phyloP scores from a whole-genome alignment of 1,140 invertebrate genomes.

The Solenopsis fugax region DNA sequence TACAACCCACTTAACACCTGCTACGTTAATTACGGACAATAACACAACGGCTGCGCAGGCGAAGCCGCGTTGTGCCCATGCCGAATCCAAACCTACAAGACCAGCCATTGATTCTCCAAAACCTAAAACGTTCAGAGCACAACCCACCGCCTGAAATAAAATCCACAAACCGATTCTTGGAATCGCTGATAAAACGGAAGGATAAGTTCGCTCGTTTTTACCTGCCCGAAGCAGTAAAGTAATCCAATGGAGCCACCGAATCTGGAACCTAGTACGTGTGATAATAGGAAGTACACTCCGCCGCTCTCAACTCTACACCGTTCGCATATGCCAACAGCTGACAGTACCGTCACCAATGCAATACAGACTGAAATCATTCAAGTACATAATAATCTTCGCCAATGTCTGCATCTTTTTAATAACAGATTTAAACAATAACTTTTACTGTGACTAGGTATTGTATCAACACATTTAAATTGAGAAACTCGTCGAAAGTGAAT shows the following conservation, averaged over 20 bases:
- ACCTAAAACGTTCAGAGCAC: conserved; percentile 96
- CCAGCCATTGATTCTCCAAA: conserved; percentile 98
- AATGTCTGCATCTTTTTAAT: not conserved
- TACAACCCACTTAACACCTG: conserved; percentile 97
- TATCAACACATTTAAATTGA: no score
- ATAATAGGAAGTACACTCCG: conserved; percentile 97
- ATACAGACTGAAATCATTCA: conserved; percentile 90
- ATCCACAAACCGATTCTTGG: conserved; percentile 56
- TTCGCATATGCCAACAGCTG: conserved; percentile 98
- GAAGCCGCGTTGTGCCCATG: conserved; percentile 93
- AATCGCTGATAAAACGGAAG: not conserved
- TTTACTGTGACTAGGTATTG: no score
- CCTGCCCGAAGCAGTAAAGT: conserved; percentile 98
- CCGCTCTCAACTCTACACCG: conserved; percentile 97
- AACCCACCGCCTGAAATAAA: conserved; percentile 94
- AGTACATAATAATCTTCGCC: not conserved
- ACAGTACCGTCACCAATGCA: conserved; percentile 95
- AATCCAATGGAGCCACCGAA: conserved; percentile 97
- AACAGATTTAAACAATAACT: not conserved
- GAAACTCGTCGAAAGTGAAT: no score
- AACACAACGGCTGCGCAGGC: conserved; percentile 93
- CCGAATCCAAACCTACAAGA: conserved; percentile 91
- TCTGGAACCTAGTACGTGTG: conserved; percentile 96
- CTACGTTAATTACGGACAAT: conserved; percentile 95
- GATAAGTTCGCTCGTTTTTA: conserved; percentile 80